A percentile compares a stretch with the other conserved stretches of the same genome.
Conservation (phyloP, 2,113 vertebrate genomes). For the Rhea americana region DNA sequence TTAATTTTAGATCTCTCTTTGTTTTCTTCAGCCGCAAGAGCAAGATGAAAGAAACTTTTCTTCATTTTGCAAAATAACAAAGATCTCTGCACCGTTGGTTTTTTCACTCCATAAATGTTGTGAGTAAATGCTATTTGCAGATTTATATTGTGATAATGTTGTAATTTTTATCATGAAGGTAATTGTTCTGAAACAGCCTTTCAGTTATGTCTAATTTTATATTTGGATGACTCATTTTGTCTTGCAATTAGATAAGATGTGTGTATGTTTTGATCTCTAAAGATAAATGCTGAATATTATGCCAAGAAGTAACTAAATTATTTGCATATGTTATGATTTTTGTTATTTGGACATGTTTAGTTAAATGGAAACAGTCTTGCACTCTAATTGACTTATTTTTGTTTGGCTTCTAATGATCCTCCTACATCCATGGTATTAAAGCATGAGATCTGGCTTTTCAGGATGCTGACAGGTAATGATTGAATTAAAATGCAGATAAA, state of each 20-base stretch:
- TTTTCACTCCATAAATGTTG: slow-evolving; percentile 25
- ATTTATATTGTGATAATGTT: slow-evolving; percentile 55
- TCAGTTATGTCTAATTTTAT: slow-evolving; percentile 65
- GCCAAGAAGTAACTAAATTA: not conserved
- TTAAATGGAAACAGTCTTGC: not conserved
- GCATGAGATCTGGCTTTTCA: not conserved
- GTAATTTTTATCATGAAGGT: slow-evolving; percentile 48
- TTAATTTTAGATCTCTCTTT: not conserved
- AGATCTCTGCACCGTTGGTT: not conserved
- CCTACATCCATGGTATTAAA: not conserved
- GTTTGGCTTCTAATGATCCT: not conserved
- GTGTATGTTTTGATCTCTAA: slow-evolving; percentile 31
- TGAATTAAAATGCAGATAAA: not conserved
- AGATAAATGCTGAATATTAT: slow-evolving; percentile 2
- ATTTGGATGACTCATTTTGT: slow-evolving; percentile 60
- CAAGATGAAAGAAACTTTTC: not conserved
- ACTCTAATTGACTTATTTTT: not conserved
- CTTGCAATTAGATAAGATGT: slow-evolving; percentile 40
- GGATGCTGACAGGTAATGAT: not conserved
- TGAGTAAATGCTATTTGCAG: slow-evolving; percentile 46
- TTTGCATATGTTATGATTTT: slow-evolving; percentile 1
- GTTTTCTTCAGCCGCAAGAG: not conserved
- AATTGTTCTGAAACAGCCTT: slow-evolving; percentile 60
- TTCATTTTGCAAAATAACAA: slow-evolving; percentile 12
- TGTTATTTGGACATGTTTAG: not conserved